Evolutionary conservation across 2,797 vertebrate species (phyloP), one percentile per base, ranked within the genome.

Genomic region (Clarias pachynema): DNA sequence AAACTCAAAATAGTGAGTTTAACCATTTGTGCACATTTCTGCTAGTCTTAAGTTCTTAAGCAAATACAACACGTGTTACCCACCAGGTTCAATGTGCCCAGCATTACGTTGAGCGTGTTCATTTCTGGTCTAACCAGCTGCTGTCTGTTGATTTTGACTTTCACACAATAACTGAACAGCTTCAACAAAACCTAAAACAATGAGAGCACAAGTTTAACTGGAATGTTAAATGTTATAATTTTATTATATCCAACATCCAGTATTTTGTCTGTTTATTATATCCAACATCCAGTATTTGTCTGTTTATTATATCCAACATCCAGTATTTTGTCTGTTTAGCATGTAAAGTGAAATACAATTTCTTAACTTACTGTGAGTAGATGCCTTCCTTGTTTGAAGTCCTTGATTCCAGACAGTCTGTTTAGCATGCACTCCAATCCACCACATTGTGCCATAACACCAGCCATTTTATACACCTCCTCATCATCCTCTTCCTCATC

Each of bases 401-500:
- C 98, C 93, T 96, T 98, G 93, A 99, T 98, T 79, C 98, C 98
- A 20, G 98, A 97, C 88, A 99, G 93, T 49, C 98, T 95, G 94
- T 96, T 98, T 80, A 99, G 95, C 98, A 99, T 99, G 89, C 98
- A 99, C 88, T 99, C 97, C 88, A 99, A 92, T 56, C 98, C 98
- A 31, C 98, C 97, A 80, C 98, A 99, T 70, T 98, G 97, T 0
- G 98, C 98, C 98, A 99, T 99, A 85, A 99, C 98, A 2, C 98
- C 96, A 1, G 98, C 98, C 98, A 99, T 99, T 92, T 98, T 99
- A 89, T 99, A 99, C 12, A 99, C 98, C 87, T 99, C 98, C 74
- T 99, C 98, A 88, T 99, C 98, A 86, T 99, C 98, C 89, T 99
- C 98, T 89, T 99, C 98, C 87, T 99, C 98, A 93, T 99, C 98